Evolutionary conservation across 2,888 invertebrate genomes (phyloP), one percentile per base, ranked within the genome.

Genomic region (Ectemnius lituratus): DNA sequence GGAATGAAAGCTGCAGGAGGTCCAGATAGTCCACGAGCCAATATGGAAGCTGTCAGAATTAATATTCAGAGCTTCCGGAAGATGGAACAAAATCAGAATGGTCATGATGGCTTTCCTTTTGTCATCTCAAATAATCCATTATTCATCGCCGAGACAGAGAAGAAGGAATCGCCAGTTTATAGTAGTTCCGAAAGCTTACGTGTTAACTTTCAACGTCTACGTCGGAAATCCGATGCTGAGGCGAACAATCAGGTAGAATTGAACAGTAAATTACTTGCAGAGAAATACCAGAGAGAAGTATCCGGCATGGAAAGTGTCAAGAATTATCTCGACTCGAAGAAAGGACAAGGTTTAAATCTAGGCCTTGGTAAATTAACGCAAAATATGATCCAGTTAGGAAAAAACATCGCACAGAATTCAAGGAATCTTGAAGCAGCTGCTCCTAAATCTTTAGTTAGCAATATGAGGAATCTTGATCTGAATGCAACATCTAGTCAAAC

Each of bases 51-150:
- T 0, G 82, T 88, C 2, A 82, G 87, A 23, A 82, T 87, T 23
- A 90, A 88, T 20, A 81, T 89, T 2, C 88, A 88, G 28, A 85
- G 79, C 20, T 86, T 85, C 28, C 85, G 87, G 0, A 88, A 88
- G 61, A 79, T 85, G 16, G 88, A 89, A 37, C 81, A 85, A 8
- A 87, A 85, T 46, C 85, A 88, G 62, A 88, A 89, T 18, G 85
- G 85, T 2, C 88, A 90, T 62, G 89, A 90, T 0, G 80, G 80
- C 37, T 89, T 85, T 64, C 90, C 90, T 0, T 90, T 87, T 47
- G 87, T 89, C 1, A 89, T 90, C 76, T 89, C 90, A 0, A 90
- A 86, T 64, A 90, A 91, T 79, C 90, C 90, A 0, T 61, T 90
- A 11, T 90, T 90, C 67, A 84, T 87, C n/a, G 84, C 87, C 0